Percentiles rank a stretch among this genome's conserved stretches.
Evolutionary conservation across 2,888 invertebrate species (phyloP).

Genomic region (Platycnemis pennipes): DNA sequence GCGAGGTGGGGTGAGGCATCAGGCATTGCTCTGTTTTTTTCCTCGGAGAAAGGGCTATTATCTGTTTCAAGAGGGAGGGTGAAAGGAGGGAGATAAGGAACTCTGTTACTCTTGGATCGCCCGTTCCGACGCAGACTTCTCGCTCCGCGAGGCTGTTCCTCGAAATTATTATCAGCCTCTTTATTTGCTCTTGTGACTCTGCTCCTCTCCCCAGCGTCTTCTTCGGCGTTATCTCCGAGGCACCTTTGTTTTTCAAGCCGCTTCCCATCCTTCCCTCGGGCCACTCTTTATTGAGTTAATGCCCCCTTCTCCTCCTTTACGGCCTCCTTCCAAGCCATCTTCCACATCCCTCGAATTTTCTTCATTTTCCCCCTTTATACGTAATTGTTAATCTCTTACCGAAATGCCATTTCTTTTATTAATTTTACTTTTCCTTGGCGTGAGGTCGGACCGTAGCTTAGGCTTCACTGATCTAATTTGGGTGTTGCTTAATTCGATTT

Average conservation of each 20-base stretch:
- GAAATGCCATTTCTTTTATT: not conserved
- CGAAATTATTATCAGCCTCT: not conserved
- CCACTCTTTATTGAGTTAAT: not conserved
- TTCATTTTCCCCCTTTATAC: not conserved
- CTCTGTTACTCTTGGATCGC: not conserved
- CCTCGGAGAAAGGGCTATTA: not conserved
- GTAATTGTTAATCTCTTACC: not conserved
- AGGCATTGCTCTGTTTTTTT: not conserved
- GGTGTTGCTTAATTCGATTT: too few relatives aligned
- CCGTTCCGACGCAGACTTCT: not conserved
- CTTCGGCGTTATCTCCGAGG: not conserved
- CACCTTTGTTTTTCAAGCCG: not conserved
- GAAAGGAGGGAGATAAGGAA: not conserved
- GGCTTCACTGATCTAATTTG: too few relatives aligned
- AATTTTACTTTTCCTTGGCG: too few relatives aligned
- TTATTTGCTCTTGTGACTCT: not conserved
- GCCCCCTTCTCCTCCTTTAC: not conserved
- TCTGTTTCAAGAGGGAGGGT: not conserved
- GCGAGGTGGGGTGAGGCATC: not conserved
- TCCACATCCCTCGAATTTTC: not conserved
- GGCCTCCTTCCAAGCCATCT: too few relatives aligned
- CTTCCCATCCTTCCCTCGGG: not conserved
- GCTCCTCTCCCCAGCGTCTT: not conserved
- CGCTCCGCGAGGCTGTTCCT: not conserved
- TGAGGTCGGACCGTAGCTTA: too few relatives aligned